Conservation (phyloP, 2,888 invertebrate genomes). For the Clanis bilineata region DNA sequence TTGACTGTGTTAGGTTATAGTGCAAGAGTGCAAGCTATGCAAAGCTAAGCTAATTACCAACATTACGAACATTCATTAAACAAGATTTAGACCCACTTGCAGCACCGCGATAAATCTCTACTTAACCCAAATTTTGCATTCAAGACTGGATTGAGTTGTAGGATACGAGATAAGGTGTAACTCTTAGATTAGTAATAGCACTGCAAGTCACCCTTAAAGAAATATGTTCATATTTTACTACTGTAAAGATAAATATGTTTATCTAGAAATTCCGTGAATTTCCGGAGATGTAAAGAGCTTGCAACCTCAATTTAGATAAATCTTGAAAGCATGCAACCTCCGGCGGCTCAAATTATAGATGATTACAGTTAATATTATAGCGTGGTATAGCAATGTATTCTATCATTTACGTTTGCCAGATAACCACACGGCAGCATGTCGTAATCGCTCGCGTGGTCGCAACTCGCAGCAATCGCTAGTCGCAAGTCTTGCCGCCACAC, state of each 20-base stretch:
- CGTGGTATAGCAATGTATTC: not conserved
- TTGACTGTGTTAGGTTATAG: not conserved
- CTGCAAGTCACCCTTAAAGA: too few relatives aligned
- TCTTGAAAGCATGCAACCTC: not conserved
- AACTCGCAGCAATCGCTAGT: conserved; percentile 23
- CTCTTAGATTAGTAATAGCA: too few relatives aligned
- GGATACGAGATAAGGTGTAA: too few relatives aligned
- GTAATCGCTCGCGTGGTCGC: conserved; percentile 29
- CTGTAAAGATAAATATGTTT: not conserved
- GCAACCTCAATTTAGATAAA: not conserved
- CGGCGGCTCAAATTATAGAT: not conserved
- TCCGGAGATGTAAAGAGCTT: not conserved
- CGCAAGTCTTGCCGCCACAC: conserved; percentile 36
- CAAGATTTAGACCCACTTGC: too few relatives aligned
- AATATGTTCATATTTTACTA: too few relatives aligned
- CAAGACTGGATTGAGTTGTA: too few relatives aligned
- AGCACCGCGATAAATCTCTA: too few relatives aligned
- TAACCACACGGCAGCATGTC: conserved; percentile 17
- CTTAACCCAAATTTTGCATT: too few relatives aligned
- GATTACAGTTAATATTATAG: not conserved
- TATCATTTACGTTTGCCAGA: not conserved
- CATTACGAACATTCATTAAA: too few relatives aligned
- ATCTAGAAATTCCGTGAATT: not conserved
- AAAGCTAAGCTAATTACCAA: not conserved
- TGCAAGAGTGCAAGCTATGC: not conserved